These are phyloP conservation scores for Gopherus evgoodei DNA, from an alignment of 2,113 vertebrate genomes.

Conservation along the genomic window DNA sequence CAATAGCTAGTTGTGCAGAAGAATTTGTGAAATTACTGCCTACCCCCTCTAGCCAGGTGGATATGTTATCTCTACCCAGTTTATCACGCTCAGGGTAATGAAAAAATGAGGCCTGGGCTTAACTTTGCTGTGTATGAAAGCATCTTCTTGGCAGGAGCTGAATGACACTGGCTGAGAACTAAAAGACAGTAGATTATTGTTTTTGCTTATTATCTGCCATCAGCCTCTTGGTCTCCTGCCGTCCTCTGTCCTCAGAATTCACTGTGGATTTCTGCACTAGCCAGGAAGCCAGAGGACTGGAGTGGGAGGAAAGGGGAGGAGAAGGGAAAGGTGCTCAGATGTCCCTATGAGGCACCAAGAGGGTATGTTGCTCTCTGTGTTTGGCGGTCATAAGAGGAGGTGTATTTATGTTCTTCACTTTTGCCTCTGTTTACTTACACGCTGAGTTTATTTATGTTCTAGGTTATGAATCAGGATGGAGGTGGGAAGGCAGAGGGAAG, in stretches of 20 bases:
- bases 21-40: slow-evolving; percentile 80
- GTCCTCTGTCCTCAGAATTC: slow-evolving; percentile 80
- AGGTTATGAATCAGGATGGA: slow-evolving; percentile 78
- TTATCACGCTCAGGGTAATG: slow-evolving; percentile 78
- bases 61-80: slow-evolving; percentile 79
- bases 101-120: slow-evolving; percentile 82
- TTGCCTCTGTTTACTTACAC: slow-evolving; percentile 79
- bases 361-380: slow-evolving; percentile 51
- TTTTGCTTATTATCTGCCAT: slow-evolving; percentile 84
- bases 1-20: slow-evolving; percentile 81
- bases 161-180: slow-evolving; percentile 80
- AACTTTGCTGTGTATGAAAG: slow-evolving; percentile 80
- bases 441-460: slow-evolving; percentile 79
- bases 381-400: slow-evolving; percentile 40
- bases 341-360: slow-evolving; percentile 40
- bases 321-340: neutral
- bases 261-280: slow-evolving; percentile 66
- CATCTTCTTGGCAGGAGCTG: slow-evolving; percentile 82
- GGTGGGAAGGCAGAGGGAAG: slow-evolving; percentile 68
- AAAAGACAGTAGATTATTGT: slow-evolving; percentile 85
- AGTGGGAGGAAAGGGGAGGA: neutral
- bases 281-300: slow-evolving; percentile 54
- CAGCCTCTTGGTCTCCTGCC: slow-evolving; percentile 79
- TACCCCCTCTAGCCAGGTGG: slow-evolving; percentile 71
- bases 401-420: slow-evolving; percentile 78